These are phyloP conservation scores for Botia almorhae DNA, from an alignment of 2,797 vertebrate species.

Conservation along the genomic window DNA sequence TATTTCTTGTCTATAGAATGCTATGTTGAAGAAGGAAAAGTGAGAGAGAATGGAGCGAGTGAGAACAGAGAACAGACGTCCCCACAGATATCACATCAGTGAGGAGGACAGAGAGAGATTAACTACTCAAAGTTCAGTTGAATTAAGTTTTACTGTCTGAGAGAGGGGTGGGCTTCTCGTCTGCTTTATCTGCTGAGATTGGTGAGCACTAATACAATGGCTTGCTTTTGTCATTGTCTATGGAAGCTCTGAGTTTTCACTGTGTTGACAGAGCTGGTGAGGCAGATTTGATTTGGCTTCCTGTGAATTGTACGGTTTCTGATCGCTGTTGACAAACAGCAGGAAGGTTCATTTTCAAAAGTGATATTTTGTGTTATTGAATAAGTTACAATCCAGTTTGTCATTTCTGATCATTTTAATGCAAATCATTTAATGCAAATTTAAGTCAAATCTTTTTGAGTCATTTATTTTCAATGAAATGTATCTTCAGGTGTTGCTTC, in stretches of 20 bases:
- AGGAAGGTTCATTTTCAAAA: neutral
- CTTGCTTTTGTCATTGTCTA: slow-evolving; percentile 42
- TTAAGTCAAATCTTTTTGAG: neutral
- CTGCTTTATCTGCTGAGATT: slow-evolving; percentile 71
- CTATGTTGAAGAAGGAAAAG: neutral
- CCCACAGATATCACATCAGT: neutral
- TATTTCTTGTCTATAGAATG: neutral
- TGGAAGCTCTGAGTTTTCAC: slow-evolving; percentile 37
- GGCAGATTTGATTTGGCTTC: slow-evolving; percentile 3
- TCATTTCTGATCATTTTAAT: too few relatives aligned
- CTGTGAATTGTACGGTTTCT: slow-evolving; percentile 1
- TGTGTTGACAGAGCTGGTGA: slow-evolving; percentile 15
- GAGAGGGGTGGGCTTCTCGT: slow-evolving; percentile 61
- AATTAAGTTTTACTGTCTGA: neutral
- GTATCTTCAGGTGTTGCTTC: too few relatives aligned
- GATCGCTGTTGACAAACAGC: neutral
- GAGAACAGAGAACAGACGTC: slow-evolving; percentile 7
- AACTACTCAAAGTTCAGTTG: slow-evolving; percentile 12
- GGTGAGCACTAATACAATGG: slow-evolving; percentile 54
- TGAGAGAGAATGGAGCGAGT: neutral
- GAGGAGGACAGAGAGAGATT: neutral
- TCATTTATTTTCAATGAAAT: neutral
- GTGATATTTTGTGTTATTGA: neutral
- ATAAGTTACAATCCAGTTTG: too few relatives aligned
- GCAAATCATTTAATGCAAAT: neutral